These are phyloP conservation scores for Siphlonurus alternatus DNA, from an alignment of 2,888 invertebrate genomes.

Conservation along the genomic window DNA sequence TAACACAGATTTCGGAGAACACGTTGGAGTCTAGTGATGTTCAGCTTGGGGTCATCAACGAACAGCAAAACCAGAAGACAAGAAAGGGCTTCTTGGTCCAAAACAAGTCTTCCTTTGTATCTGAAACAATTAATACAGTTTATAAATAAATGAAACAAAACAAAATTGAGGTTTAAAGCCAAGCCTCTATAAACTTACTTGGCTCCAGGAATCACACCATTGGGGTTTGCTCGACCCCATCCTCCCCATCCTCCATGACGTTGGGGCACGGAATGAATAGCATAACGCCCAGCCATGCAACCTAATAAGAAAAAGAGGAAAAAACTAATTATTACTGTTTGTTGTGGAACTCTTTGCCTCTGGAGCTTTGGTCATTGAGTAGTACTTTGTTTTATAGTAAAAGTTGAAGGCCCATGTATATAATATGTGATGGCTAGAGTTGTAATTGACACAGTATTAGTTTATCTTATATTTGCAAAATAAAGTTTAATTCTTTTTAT, in stretches of 20 bases:
- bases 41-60: conserved; percentile 66
- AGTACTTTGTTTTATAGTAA: no score
- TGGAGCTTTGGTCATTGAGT: no score
- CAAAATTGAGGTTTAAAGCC: background rate
- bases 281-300: conserved; percentile 30
- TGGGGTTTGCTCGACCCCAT: conserved; percentile 23
- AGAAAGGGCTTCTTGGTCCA: conserved; percentile 69
- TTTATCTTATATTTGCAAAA: no score
- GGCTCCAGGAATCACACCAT: background rate
- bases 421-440: no score
- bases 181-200: background rate
- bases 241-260: conserved; percentile 36
- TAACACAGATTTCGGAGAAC: conserved; percentile 68
- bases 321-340: no score
- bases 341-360: no score
- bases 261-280: conserved; percentile 34
- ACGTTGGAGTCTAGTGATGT: conserved; percentile 56
- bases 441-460: no score
- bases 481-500: no score
- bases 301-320: no score
- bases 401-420: no score
- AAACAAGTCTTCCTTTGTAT: conserved; percentile 30
- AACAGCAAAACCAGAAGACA: conserved; percentile 65
- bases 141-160: background rate
- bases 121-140: background rate